A percentile compares a stretch with the other conserved stretches of the same genome.
phyloP scores from a whole-genome alignment of 2,797 vertebrate genomes.

The Pangasius djambal region DNA sequence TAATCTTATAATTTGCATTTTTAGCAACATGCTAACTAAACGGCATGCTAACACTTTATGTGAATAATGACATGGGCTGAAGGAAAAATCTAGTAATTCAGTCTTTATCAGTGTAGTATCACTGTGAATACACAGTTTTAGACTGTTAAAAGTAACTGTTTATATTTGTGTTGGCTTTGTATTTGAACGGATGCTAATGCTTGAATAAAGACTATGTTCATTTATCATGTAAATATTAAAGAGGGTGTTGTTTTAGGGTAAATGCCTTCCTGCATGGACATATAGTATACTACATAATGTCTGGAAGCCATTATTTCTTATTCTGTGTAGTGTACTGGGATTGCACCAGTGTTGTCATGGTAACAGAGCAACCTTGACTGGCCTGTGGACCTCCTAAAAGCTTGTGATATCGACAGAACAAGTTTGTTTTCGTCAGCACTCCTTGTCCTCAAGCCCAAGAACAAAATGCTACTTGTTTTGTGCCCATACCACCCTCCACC shows the following conservation, averaged over 20 bases:
- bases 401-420: background rate
- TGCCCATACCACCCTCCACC: too few relatives aligned
- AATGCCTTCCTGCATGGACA: background rate
- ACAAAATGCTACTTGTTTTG: background rate
- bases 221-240: background rate
- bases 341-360: constrained; percentile 38
- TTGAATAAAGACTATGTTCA: background rate
- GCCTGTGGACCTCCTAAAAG: background rate
- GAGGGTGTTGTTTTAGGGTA: background rate
- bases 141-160: background rate
- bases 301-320: constrained; percentile 1
- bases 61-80: background rate
- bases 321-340: background rate
- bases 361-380: constrained; percentile 31
- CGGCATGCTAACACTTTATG: background rate
- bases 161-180: background rate
- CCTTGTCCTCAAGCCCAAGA: background rate
- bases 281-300: too few relatives aligned
- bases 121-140: background rate
- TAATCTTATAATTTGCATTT: background rate
- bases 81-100: background rate
- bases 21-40: background rate
- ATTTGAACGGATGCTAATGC: background rate
- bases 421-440: background rate
- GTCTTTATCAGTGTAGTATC: background rate